These are phyloP conservation scores for Malacoraja senta DNA, from an alignment of 2,797 vertebrate genomes.

Conservation along the genomic window DNA sequence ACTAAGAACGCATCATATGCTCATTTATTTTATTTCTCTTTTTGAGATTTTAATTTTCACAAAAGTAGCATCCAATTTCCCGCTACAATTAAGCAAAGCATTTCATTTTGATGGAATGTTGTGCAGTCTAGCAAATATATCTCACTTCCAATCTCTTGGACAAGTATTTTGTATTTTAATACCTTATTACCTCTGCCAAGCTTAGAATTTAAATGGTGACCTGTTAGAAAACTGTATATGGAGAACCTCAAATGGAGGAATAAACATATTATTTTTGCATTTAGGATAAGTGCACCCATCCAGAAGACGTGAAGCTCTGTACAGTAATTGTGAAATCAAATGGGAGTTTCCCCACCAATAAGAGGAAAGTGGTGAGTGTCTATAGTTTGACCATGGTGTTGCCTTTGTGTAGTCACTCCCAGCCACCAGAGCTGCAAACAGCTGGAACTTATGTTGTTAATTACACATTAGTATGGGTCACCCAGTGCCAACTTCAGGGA, in stretches of 20 bases:
- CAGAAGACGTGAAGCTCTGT: slow-evolving; percentile 93
- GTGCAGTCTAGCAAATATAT: neutral
- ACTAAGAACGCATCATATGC: neutral
- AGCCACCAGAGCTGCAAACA: neutral
- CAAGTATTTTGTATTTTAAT: neutral
- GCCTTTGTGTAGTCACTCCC: slow-evolving; percentile 16
- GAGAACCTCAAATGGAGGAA: neutral
- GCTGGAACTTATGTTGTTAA: neutral
- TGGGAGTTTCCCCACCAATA: slow-evolving; percentile 88
- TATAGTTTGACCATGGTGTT: neutral
- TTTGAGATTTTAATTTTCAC: neutral
- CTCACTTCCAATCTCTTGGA: neutral
- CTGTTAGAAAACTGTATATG: neutral
- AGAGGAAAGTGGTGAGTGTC: slow-evolving; percentile 86
- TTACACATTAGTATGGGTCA: neutral
- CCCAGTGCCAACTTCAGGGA: neutral
- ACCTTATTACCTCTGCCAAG: neutral
- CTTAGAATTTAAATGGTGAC: neutral
- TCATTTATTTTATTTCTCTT: neutral
- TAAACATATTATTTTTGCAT: slow-evolving; percentile 44
- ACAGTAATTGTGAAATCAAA: slow-evolving; percentile 92
- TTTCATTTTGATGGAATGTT: neutral
- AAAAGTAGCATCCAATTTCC: neutral
- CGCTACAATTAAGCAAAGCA: no score
- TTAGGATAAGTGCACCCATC: slow-evolving; percentile 93